Evolutionary conservation across 1,140 invertebrate species (phyloP).

Genomic region (Drosophila seguyi): DNA sequence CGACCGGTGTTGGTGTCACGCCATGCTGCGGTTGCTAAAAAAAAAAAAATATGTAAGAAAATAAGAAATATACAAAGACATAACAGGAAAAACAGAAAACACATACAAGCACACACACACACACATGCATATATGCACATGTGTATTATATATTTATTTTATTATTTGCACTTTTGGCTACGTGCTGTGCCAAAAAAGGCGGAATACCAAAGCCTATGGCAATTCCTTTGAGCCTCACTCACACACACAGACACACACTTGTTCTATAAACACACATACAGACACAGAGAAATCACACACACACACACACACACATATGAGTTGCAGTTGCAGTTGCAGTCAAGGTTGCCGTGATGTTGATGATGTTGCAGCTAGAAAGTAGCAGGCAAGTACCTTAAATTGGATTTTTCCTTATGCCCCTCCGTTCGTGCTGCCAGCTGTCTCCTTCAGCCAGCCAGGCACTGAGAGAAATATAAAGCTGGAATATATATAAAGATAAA

Average conservation of each 20-base stretch:
- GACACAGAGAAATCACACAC: not conserved
- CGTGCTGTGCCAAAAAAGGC: constrained; percentile 63
- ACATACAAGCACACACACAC: constrained; percentile 11
- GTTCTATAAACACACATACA: constrained; percentile 19
- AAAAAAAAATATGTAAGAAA: constrained; percentile 18
- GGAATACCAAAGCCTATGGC: constrained; percentile 49
- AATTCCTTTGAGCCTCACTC: constrained; percentile 36
- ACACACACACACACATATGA: constrained; percentile 7
- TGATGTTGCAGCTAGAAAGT: constrained; percentile 49
- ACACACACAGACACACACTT: constrained; percentile 3
- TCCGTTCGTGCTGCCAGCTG: not conserved
- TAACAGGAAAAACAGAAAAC: constrained; percentile 6
- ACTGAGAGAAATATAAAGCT: not conserved
- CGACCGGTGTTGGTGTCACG: constrained; percentile 64
- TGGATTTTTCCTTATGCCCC: constrained; percentile 38
- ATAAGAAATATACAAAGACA: constrained; percentile 7
- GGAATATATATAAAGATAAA: no score
- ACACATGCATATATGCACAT: constrained; percentile 14
- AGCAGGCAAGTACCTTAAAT: constrained; percentile 49
- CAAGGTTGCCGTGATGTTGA: constrained; percentile 38
- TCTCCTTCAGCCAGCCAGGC: not conserved
- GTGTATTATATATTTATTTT: constrained; percentile 70
- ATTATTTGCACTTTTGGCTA: constrained; percentile 75
- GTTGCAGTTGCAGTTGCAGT: constrained; percentile 48
- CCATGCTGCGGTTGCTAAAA: constrained; percentile 57